Conservation (phyloP, 2,888 invertebrate species). For the Dascillus cervinus region DNA sequence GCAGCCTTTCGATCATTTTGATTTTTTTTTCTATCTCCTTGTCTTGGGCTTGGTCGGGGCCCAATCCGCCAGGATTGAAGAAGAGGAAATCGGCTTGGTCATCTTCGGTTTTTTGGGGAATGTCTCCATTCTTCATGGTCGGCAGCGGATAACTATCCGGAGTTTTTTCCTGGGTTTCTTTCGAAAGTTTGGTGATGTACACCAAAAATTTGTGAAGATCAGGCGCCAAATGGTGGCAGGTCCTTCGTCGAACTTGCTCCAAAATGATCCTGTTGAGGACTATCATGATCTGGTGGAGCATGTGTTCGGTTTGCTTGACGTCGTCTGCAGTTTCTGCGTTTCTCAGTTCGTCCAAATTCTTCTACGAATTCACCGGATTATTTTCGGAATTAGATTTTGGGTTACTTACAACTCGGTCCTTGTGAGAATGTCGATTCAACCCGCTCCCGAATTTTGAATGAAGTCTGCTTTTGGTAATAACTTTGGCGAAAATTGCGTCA, state of each 20-base stretch:
- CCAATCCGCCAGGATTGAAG: slow-evolving; percentile 1
- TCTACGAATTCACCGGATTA: too few species aligned
- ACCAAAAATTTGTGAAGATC: slow-evolving; percentile 8
- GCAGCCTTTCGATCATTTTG: slow-evolving; percentile 24
- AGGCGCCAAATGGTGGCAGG: slow-evolving; percentile 11
- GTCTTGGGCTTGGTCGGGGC: slow-evolving; percentile 4
- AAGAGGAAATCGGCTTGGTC: slow-evolving; percentile 22
- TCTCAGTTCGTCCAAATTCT: slow-evolving; percentile 17
- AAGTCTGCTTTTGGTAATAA: slow-evolving; percentile 18
- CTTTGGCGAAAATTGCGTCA: slow-evolving; percentile 16
- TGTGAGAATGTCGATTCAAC: too few species aligned
- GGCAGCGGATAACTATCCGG: slow-evolving; percentile 21
- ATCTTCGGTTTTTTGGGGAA: slow-evolving; percentile 10
- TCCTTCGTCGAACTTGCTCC: slow-evolving; percentile 26
- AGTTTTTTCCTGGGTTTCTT: not conserved
- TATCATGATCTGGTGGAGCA: slow-evolving; percentile 27
- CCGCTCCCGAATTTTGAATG: slow-evolving; percentile 19
- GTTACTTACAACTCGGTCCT: too few species aligned
- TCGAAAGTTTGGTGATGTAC: slow-evolving; percentile 2
- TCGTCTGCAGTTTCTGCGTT: slow-evolving; percentile 21
- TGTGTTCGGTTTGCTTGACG: slow-evolving; percentile 24
- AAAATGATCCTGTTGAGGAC: slow-evolving; percentile 29
- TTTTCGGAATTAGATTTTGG: too few species aligned
- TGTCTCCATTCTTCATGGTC: slow-evolving; percentile 9
- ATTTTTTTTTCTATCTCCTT: slow-evolving; percentile 17